Evolutionary conservation across 2,888 invertebrate species (phyloP), one percentile per base, ranked within the genome.

Genomic region (Dasysyrphus tricinctus): DNA sequence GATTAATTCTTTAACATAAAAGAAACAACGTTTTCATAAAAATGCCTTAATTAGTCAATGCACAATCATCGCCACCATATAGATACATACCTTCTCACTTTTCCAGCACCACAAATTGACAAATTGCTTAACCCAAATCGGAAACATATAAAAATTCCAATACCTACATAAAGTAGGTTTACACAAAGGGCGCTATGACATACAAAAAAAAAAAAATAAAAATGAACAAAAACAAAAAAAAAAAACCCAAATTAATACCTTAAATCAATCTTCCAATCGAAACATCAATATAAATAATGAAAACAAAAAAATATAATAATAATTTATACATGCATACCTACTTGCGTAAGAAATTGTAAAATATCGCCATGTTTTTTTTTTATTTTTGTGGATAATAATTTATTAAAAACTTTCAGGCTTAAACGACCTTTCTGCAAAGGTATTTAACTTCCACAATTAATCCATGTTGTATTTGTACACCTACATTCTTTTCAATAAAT

Each of bases 401-500:
- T 54, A 69, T 69, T 24, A 54, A 69, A 65, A 65, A 61, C 69
- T 39, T 54, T 69, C 67, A 37, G 67, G 49, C 49, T 49, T 14
- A 51, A 70, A 37, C 65, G 63, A 72, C 63, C 73, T 47, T 72
- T 61, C 42, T 42, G 39, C 24, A 12, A 73, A 59, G 34, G 67
- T 49, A 73, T 73, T 80, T 80, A 73, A 79, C 73, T 72, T 73
- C 37, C n/a, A 29, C 47, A 73, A 79, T 73, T 73, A 79, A 79
- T 79, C 73, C 79, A 51, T 54, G 72, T 57, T 3, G 32, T 12
- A n/a, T n/a, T n/a, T n/a, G 11, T 67, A 75, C 59, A 42, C 73
- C 37, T 24, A 51, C 59, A 39, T 61, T 29, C 42, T 47, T 73
- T 57, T 11, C 57, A 80, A 61, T 61, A 74, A 80, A 74, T 74